Percentiles rank a stretch among this genome's conserved stretches.
Conservation (phyloP, 2,797 vertebrate species). For the Hippoglossus hippoglossus region DNA sequence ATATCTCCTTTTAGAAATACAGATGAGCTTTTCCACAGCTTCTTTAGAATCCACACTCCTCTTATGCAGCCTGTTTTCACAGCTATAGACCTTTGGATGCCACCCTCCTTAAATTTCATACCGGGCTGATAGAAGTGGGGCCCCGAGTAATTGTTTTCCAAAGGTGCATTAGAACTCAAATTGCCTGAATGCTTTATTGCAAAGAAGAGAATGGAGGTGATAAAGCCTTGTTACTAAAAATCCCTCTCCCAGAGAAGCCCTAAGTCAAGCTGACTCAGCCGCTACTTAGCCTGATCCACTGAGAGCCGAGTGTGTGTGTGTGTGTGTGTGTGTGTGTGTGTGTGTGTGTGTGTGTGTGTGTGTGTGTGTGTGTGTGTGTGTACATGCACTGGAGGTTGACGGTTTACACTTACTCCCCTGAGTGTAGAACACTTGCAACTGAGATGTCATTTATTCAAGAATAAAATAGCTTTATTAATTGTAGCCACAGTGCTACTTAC, state of each 20-base stretch:
- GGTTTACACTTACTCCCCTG: neutral
- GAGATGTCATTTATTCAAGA: conserved; percentile 7
- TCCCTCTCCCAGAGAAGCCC: conserved; percentile 35
- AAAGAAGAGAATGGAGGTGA: conserved; percentile 54
- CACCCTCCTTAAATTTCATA: conserved; percentile 37
- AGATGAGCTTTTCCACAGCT: neutral
- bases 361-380: neutral
- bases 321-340: neutral
- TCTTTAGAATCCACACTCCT: conserved; percentile 2
- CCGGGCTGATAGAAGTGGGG: conserved; percentile 32
- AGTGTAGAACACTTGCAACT: conserved; percentile 1
- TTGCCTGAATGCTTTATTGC: conserved; percentile 51
- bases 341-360: neutral
- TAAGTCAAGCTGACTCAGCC: conserved; percentile 46
- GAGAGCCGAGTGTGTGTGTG: conserved; percentile 4
- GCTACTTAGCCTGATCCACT: conserved; percentile 26
- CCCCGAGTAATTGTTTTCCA: conserved; percentile 61
- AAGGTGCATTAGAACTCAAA: conserved; percentile 63
- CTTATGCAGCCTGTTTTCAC: neutral
- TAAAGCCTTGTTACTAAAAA: conserved; percentile 59
- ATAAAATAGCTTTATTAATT: neutral
- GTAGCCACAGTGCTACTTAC: neutral
- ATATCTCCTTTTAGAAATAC: neutral
- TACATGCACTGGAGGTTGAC: neutral
- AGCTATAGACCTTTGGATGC: conserved; percentile 14